These are phyloP conservation scores for Drosophila sechellia DNA, from an alignment of 1,140 invertebrate species.

Conservation along the genomic window DNA sequence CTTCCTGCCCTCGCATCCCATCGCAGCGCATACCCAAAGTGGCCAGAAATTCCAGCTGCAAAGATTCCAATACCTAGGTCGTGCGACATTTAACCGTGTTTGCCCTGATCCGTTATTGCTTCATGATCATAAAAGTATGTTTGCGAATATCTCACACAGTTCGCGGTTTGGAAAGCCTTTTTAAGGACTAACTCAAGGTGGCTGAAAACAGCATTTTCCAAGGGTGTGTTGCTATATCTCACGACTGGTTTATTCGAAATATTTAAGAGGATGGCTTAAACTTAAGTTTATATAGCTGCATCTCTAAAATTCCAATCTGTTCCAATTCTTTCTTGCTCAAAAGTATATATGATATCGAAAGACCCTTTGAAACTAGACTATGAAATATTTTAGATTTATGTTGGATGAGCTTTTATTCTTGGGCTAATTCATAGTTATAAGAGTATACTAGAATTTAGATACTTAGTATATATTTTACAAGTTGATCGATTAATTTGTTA, in stretches of 20 bases:
- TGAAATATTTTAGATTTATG: too few species aligned
- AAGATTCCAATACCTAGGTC: constrained; percentile 59
- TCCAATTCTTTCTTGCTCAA: too few species aligned
- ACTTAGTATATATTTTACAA: too few species aligned
- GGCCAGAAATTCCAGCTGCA: constrained; percentile 70
- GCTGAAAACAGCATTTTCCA: neutral
- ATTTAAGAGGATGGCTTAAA: neutral
- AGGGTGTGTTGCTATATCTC: neutral
- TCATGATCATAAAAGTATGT: constrained; percentile 77
- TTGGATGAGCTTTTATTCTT: neutral
- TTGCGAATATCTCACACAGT: constrained; percentile 55
- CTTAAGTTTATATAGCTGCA: neutral
- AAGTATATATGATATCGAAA: too few species aligned
- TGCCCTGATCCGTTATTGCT: constrained; percentile 52
- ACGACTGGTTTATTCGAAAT: neutral
- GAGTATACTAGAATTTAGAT: too few species aligned
- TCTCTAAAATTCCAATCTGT: too few species aligned
- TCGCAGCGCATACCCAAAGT: constrained; percentile 23
- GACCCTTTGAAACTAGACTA: too few species aligned
- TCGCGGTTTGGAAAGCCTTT: constrained; percentile 5
- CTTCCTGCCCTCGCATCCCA: constrained; percentile 7
- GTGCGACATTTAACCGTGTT: constrained; percentile 66
- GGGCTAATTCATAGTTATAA: too few species aligned
- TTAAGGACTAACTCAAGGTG: neutral
- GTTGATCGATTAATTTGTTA: too few species aligned